Evolutionary conservation across 2,888 invertebrate genomes (phyloP), one percentile per base, ranked within the genome.

Genomic region (Drosophila pegasa): DNA sequence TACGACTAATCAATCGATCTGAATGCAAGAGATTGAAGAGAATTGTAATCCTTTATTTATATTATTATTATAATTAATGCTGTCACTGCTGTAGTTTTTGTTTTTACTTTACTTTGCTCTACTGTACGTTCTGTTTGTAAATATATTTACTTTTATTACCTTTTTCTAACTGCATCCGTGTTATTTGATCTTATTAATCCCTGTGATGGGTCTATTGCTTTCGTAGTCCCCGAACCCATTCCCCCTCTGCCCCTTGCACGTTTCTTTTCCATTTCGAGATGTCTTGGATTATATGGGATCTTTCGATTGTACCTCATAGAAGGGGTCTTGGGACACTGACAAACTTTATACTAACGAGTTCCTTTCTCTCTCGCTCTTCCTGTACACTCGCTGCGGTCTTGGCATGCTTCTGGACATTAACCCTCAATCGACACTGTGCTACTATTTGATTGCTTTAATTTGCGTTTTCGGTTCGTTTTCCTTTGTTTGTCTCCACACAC

Each of bases 241-340:
- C 35, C 7, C 10, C 16, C 61, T 92, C 54, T 33, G 69, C 64
- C 50, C 38, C 18, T 10, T 35, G 52, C 54, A 41, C 33, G 37
- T 33, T 55, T 45, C 25, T 10, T 18, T 14, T 22, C 22, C 1
- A 22, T n/a, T 50, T 3, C 14, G 2, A 20, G 25, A 29, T 10
- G 14, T 14, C 16, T 10, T 25, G 16, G 16, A 10, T 10, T 25
- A 22, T 51, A 12, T 52, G 22, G 20, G 2, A 20, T 8, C 56
- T 83, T 55, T 92, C 92, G 2, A 90, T 89, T 14, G 85, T 91
- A n/a, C n/a, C n/a, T n/a, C 66, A 8, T 9, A 12, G 22, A 31
- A 5, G 16, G 45, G 37, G 0, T n/a, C 12, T n/a, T 38, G n/a
- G 18, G 18, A 6, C 4, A n/a, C 20, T 33, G 33, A 18, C 35